Evolutionary conservation across 2,888 invertebrate genomes (phyloP).

Genomic region (Leptothorax acervorum): DNA sequence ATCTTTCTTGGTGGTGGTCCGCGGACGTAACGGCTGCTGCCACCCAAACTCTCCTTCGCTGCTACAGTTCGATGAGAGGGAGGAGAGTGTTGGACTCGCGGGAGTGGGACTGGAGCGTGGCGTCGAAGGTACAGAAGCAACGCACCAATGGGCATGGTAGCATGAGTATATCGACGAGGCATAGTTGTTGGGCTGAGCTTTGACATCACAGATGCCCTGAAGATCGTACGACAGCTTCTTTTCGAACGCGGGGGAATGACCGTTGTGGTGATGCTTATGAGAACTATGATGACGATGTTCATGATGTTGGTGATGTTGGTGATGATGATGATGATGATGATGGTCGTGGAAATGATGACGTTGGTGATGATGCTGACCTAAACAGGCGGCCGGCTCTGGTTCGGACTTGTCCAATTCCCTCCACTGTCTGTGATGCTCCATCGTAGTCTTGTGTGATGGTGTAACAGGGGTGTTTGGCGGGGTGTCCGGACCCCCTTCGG

Average conservation of each 20-base stretch:
- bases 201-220: constrained; percentile 79
- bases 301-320: constrained; percentile 81
- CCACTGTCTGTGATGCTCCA: constrained; percentile 82
- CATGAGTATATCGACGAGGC: constrained; percentile 83
- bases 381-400: constrained; percentile 80
- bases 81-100: constrained; percentile 80
- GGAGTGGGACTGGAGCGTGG: constrained; percentile 79
- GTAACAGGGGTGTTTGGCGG: constrained; percentile 85
- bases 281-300: constrained; percentile 86
- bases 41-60: constrained; percentile 80
- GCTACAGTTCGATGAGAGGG: constrained; percentile 81
- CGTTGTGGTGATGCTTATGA: constrained; percentile 85
- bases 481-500: constrained; percentile 84
- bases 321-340: constrained; percentile 72
- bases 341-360: constrained; percentile 85
- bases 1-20: constrained; percentile 65
- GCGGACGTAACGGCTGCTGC: constrained; percentile 64
- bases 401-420: constrained; percentile 81
- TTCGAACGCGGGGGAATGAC: constrained; percentile 84
- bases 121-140: constrained; percentile 81
- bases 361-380: constrained; percentile 86
- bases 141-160: constrained; percentile 84
- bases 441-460: constrained; percentile 83
- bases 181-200: constrained; percentile 76
- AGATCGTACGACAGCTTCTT: constrained; percentile 80